Conservation (phyloP, 1,140 invertebrate species). For the Macrosteles quadrilineatus region DNA sequence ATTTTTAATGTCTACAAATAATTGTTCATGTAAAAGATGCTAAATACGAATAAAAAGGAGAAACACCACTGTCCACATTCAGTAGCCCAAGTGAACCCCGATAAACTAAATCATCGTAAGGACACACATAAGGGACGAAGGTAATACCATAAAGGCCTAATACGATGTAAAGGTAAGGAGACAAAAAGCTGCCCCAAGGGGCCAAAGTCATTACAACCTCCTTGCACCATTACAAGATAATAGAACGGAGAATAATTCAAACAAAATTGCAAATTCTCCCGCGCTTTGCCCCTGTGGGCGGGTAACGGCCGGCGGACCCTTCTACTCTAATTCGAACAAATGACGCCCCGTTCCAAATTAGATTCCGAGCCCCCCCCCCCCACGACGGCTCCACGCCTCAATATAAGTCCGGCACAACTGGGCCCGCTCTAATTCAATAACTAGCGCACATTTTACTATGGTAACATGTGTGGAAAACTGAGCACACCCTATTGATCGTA, state of each 20-base stretch:
- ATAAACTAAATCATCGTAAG: no score
- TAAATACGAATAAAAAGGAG: no score
- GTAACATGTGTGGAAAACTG: slow-evolving; percentile 39
- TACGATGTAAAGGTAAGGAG: not conserved
- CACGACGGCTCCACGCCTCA: not conserved
- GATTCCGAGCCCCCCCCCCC: slow-evolving; percentile 34
- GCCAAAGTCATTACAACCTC: slow-evolving; percentile 6
- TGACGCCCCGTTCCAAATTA: slow-evolving; percentile 42
- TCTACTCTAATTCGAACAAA: slow-evolving; percentile 43
- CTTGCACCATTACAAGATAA: slow-evolving; percentile 31
- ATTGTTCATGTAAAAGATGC: no score
- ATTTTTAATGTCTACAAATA: no score
- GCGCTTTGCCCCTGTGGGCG: not conserved
- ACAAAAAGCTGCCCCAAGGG: not conserved
- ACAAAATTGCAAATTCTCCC: slow-evolving; percentile 43
- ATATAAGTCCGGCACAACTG: slow-evolving; percentile 23
- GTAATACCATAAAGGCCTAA: not conserved
- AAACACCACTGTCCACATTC: no score
- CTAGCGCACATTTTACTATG: slow-evolving; percentile 43
- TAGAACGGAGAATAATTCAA: slow-evolving; percentile 37
- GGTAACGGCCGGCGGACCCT: slow-evolving; percentile 30
- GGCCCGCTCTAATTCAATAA: slow-evolving; percentile 40
- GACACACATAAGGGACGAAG: not conserved
- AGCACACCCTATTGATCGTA: slow-evolving; percentile 15
- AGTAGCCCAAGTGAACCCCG: no score